These are phyloP conservation scores for Drosophila phalerata DNA, from an alignment of 2,888 invertebrate genomes.

Conservation along the genomic window DNA sequence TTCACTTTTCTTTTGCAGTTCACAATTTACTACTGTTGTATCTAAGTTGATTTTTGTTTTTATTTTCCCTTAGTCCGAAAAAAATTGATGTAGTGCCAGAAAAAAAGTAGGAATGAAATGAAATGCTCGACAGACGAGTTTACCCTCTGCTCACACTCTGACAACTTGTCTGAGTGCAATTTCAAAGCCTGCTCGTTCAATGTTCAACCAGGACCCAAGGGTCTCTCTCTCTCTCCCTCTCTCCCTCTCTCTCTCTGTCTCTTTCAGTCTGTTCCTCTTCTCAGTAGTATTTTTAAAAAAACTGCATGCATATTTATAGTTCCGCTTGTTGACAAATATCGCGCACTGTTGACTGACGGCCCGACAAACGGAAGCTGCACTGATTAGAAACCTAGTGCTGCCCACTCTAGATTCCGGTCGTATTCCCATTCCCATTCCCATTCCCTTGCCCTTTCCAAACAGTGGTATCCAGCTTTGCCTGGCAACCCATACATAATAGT, in stretches of 20 bases:
- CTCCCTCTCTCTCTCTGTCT: background rate
- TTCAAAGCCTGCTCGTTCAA: conserved; percentile 55
- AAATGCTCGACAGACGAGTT: conserved; percentile 51
- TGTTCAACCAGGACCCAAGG: conserved; percentile 24
- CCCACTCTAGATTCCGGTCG: conserved; percentile 52
- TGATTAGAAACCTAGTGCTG: conserved; percentile 82
- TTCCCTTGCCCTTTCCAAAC: background rate
- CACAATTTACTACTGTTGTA: conserved; percentile 49
- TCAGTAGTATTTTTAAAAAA: conserved; percentile 9
- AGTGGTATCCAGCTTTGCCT: background rate
- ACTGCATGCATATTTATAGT: conserved; percentile 82
- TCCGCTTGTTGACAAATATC: conserved; percentile 83
- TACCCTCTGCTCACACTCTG: conserved; percentile 30
- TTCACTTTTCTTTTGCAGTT: conserved; percentile 45
- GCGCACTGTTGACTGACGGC: conserved; percentile 65
- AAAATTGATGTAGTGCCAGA: conserved; percentile 48
- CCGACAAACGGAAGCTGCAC: conserved; percentile 77
- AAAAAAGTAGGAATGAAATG: conserved; percentile 59
- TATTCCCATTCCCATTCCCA: background rate
- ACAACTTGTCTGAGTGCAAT: conserved; percentile 54
- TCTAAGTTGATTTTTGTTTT: conserved; percentile 43
- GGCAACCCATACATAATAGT: conserved; percentile 10
- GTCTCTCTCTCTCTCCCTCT: background rate
- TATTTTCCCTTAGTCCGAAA: conserved; percentile 56
- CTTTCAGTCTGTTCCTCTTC: background rate